Evolutionary conservation across 2,113 vertebrate species (phyloP).

Genomic region (Acrocephalus kingi): DNA sequence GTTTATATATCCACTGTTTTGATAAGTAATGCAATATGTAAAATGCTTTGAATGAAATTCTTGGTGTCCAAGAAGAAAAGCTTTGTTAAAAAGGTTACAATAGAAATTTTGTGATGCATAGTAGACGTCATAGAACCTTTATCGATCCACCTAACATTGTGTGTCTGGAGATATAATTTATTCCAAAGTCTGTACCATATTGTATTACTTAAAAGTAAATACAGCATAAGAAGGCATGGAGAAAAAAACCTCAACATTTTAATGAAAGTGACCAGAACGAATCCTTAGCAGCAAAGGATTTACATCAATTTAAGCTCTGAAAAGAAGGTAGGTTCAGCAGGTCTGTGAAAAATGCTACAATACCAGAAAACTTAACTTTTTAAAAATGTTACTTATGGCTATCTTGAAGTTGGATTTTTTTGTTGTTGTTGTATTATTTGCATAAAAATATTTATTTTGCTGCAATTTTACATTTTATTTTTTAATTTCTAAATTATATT

Average conservation of each 20-base stretch:
- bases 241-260: conserved; percentile 63
- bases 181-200: conserved; percentile 76
- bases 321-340: conserved; percentile 44
- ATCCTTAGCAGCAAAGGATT: conserved; percentile 76
- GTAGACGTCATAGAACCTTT: conserved; percentile 73
- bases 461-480: not conserved
- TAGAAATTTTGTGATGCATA: conserved; percentile 70
- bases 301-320: conserved; percentile 63
- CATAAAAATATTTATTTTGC: not conserved
- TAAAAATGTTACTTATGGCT: not conserved
- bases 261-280: conserved; percentile 80
- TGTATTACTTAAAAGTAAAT: conserved; percentile 76
- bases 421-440: not conserved
- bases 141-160: conserved; percentile 50
- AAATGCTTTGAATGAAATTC: conserved; percentile 74
- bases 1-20: conserved; percentile 74
- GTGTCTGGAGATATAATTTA: conserved; percentile 66
- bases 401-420: not conserved
- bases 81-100: conserved; percentile 70
- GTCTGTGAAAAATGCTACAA: not conserved
- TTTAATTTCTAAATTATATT: not conserved
- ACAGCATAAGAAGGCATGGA: conserved; percentile 60
- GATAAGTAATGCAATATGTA: conserved; percentile 80
- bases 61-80: conserved; percentile 70
- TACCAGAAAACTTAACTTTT: not conserved